Percentiles rank a stretch among this genome's conserved stretches.
phyloP scores from a whole-genome alignment of 2,888 invertebrate genomes.

The Eupithecia insigniata region DNA sequence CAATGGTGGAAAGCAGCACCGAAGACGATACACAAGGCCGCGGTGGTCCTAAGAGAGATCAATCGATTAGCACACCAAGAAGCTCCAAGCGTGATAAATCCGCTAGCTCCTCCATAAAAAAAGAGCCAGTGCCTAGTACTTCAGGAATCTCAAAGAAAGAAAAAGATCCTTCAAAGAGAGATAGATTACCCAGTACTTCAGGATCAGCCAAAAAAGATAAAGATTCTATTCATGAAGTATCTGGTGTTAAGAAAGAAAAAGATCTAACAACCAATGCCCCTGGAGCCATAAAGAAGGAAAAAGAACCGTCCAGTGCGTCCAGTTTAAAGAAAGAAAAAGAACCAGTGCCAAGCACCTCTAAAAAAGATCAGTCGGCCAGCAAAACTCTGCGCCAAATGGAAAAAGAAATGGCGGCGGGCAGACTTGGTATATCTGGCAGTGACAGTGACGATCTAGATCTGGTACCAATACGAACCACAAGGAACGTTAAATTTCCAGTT shows the following conservation, averaged over 20 bases:
- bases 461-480: slow-evolving; percentile 85
- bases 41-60: slow-evolving; percentile 60
- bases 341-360: slow-evolving; percentile 45
- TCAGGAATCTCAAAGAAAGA: slow-evolving; percentile 30
- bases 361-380: slow-evolving; percentile 75
- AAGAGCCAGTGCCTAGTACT: slow-evolving; percentile 14
- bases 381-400: slow-evolving; percentile 89
- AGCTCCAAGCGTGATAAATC: slow-evolving; percentile 28
- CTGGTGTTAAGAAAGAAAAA: slow-evolving; percentile 21
- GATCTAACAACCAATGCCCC: neutral
- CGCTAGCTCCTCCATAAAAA: slow-evolving; percentile 8
- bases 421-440: slow-evolving; percentile 84
- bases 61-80: slow-evolving; percentile 74
- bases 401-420: slow-evolving; percentile 87
- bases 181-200: slow-evolving; percentile 23
- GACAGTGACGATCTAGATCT: slow-evolving; percentile 91
- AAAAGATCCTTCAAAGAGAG: slow-evolving; percentile 20
- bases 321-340: slow-evolving; percentile 46
- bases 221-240: slow-evolving; percentile 11
- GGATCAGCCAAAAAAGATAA: slow-evolving; percentile 51
- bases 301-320: slow-evolving; percentile 18
- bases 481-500: slow-evolving; percentile 85
- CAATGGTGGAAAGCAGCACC: slow-evolving; percentile 84
- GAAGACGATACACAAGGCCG: slow-evolving; percentile 83
- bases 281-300: slow-evolving; percentile 60